A percentile compares a stretch with the other conserved stretches of the same genome.
Conservation (phyloP, 2,113 vertebrate genomes). For the Myotis yumanensis region DNA sequence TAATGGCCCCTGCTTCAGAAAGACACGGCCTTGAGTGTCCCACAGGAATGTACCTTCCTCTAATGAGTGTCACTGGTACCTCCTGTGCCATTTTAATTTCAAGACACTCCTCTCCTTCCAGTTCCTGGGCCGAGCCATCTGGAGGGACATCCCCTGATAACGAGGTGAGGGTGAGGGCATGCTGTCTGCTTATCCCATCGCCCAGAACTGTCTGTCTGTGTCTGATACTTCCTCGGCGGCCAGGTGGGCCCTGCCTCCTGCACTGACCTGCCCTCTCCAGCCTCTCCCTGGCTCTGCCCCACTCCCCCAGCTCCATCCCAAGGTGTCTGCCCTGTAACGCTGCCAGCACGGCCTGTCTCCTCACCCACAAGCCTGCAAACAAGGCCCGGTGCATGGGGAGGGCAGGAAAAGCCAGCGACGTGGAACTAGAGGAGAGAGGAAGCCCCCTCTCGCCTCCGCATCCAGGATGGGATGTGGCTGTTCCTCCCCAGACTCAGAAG, state of each 20-base stretch:
- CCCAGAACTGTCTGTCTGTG: neutral
- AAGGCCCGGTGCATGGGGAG: fast-evolving
- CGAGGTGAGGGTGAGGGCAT: neutral
- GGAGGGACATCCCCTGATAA: neutral
- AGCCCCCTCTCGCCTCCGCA: too few species aligned
- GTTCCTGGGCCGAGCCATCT: neutral
- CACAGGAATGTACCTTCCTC: neutral
- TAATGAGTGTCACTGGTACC: neutral
- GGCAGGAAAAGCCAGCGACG: neutral
- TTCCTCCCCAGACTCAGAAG: neutral
- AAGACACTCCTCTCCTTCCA: neutral
- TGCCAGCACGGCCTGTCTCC: fast-evolving
- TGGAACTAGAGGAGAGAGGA: neutral
- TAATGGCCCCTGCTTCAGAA: neutral
- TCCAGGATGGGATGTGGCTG: neutral
- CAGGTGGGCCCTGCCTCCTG: neutral
- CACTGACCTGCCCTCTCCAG: neutral
- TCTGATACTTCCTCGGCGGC: neutral
- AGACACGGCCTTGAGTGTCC: neutral
- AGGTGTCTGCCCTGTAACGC: neutral
- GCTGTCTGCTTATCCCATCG: neutral
- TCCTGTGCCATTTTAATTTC: neutral
- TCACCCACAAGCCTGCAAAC: neutral
- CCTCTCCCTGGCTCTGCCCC: neutral
- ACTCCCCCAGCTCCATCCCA: fast-evolving